Conservation (phyloP, 2,113 vertebrate species). For the Clarias magur region DNA sequence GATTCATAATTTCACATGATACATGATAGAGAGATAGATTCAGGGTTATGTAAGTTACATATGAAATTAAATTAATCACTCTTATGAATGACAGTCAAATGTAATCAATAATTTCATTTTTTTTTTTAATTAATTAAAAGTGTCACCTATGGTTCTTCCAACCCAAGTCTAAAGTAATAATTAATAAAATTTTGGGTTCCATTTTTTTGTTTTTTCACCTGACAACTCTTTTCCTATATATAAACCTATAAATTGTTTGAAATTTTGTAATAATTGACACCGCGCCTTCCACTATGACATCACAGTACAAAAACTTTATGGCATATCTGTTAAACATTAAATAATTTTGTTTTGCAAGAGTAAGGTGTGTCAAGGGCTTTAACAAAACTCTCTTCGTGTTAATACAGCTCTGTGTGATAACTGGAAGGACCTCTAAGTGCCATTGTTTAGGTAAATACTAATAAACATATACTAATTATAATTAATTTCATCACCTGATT, state of each 20-base stretch:
- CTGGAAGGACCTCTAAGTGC: not conserved
- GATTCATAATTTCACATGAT: no score
- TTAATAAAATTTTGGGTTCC: not conserved
- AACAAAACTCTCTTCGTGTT: not conserved
- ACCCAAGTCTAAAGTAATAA: not conserved
- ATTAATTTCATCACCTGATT: not conserved
- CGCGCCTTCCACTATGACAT: not conserved
- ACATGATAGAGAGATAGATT: no score
- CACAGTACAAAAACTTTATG: not conserved
- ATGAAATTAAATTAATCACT: not conserved
- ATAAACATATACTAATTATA: not conserved
- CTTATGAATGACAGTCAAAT: no score
- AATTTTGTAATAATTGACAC: not conserved
- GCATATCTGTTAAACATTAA: conserved; percentile 20
- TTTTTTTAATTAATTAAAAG: not conserved
- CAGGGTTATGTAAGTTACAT: no score
- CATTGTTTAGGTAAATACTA: not conserved
- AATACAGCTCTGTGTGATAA: not conserved
- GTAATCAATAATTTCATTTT: not conserved
- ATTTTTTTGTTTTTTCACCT: not conserved
- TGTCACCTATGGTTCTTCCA: not conserved
- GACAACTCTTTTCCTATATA: not conserved
- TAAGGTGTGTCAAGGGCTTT: conserved; percentile 3
- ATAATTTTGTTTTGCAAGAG: not conserved
- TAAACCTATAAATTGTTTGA: not conserved